Percentiles rank a stretch among this genome's conserved stretches.
Evolutionary conservation across 2,797 vertebrate species (phyloP).

Genomic region (Lagocephalus sceleratus): DNA sequence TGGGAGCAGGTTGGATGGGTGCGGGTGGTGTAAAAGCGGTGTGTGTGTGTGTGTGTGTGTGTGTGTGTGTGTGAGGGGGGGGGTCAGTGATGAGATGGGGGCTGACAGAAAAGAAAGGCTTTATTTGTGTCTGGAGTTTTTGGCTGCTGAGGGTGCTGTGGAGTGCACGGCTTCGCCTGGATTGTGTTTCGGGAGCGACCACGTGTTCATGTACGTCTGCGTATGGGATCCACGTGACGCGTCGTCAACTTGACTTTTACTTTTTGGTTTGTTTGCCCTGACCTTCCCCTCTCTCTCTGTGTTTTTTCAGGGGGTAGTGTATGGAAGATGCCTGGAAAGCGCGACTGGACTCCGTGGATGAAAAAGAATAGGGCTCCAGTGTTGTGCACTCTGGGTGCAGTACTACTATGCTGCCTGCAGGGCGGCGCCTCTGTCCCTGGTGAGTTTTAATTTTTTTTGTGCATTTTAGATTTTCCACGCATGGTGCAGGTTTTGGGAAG

Average conservation of each 20-base stretch:
- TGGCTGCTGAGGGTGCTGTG: constrained; percentile 46
- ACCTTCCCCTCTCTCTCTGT: constrained; percentile 22
- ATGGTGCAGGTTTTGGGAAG: no score
- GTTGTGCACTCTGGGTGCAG: constrained; percentile 69
- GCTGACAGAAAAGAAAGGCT: constrained; percentile 65
- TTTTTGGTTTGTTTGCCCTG: constrained; percentile 16
- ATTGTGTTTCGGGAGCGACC: constrained; percentile 38
- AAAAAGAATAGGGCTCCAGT: constrained; percentile 69
- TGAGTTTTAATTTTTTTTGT: constrained; percentile 40
- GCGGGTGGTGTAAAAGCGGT: constrained; percentile 21
- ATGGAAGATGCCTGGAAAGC: constrained; percentile 79
- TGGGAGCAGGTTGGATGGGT: constrained; percentile 47
- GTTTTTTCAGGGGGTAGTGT: constrained; percentile 67
- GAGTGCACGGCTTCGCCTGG: constrained; percentile 35
- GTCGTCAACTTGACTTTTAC: constrained; percentile 12
- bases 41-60: constrained; percentile 2
- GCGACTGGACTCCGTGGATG: constrained; percentile 73
- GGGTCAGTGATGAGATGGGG: constrained; percentile 60
- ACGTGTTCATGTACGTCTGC: constrained; percentile 29
- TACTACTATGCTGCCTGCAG: constrained; percentile 74
- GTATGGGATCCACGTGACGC: constrained; percentile 9
- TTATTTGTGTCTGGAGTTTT: constrained; percentile 63
- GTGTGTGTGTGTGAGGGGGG: constrained; percentile 27
- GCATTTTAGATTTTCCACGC: neutral
- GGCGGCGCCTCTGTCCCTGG: constrained; percentile 53